A percentile compares a stretch with the other conserved stretches of the same genome.
Conservation (phyloP, 2,888 invertebrate genomes). For the Andrena hattorfiana region DNA sequence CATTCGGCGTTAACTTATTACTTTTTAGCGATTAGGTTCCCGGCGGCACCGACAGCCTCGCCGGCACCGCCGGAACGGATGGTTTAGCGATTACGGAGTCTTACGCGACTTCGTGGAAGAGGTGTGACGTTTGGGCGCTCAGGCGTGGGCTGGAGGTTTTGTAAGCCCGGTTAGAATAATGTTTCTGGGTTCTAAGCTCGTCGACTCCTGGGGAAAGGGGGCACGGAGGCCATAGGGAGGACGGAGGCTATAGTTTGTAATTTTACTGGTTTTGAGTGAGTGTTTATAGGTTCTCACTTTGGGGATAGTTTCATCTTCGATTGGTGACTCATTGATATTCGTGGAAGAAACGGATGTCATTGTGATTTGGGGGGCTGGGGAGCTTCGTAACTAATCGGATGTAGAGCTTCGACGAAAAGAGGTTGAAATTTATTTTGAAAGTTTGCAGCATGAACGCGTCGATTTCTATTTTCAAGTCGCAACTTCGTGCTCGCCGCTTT, state of each 20-base stretch:
- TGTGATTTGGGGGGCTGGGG: background rate
- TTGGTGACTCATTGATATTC: too few species aligned
- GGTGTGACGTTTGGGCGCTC: background rate
- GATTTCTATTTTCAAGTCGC: background rate
- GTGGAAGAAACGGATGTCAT: background rate
- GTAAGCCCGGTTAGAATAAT: too few species aligned
- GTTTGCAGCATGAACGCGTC: background rate
- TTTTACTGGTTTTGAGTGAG: too few species aligned
- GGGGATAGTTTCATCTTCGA: too few species aligned
- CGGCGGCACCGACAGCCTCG: background rate
- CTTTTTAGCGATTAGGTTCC: constrained; percentile 28
- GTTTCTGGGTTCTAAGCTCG: too few species aligned
- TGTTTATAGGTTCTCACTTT: too few species aligned
- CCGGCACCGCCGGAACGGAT: background rate
- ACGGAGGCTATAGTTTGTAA: too few species aligned
- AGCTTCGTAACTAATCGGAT: background rate
- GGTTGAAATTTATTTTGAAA: background rate
- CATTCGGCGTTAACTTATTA: constrained; percentile 52
- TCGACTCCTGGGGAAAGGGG: too few species aligned
- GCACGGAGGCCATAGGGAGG: too few species aligned
- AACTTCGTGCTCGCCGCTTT: constrained; percentile 1
- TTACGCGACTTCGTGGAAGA: background rate
- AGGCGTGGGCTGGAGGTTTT: background rate
- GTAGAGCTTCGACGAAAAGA: background rate
- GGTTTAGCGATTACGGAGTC: background rate